Base-by-base conservation (phyloP, 2,888 invertebrate species). In the Eupithecia vulgata region DNA sequence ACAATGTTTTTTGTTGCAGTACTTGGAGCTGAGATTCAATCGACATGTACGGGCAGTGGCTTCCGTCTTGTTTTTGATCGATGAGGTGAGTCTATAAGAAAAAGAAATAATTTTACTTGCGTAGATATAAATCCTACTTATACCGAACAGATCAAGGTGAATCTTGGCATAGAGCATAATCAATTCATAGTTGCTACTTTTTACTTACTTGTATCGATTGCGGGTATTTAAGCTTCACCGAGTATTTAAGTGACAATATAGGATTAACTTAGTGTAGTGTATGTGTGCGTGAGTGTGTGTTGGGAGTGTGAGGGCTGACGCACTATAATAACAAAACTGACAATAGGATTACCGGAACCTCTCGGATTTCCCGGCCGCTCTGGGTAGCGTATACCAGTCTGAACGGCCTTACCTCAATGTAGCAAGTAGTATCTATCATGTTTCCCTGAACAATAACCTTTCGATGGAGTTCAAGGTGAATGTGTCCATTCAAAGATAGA, bases 1-100 rank as follows among this genome's bases (percentile, higher is more conserved):
- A 13, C 7, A 45, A 45, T 12, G 21, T 48, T 64, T 57, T 70
- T 68, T 75, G 72, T 75, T 75, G 25, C 94, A 97, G 97, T 97
- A 97, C 86, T 94, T 97, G 83, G 97, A 97, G 86, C 88, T 97
- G 82, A 95, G 97, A 78, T 97, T 97, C 89, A 96, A 96, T 86
- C 95, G 96, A 25, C 93, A 95, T 75, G 96, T 97, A 45, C 95
- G 97, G 35, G 96, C 96, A 8, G 95, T 97, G 70, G 97, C 97
- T 65, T 97, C 97, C 0, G 90, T 97, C 68, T 95, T 97, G 85
- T 97, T 97, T 87, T 94, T 97, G 68, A 88, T 97, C 78, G 97
- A 97, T 86, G 97, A 97, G 95, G 97, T 97, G 92, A 95, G 95
- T 87, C 42, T 1, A 15, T 13, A 57, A 57, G 4, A 57, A 25